phyloP scores from a whole-genome alignment of 2,113 vertebrate genomes.

The Cnemophilus loriae region DNA sequence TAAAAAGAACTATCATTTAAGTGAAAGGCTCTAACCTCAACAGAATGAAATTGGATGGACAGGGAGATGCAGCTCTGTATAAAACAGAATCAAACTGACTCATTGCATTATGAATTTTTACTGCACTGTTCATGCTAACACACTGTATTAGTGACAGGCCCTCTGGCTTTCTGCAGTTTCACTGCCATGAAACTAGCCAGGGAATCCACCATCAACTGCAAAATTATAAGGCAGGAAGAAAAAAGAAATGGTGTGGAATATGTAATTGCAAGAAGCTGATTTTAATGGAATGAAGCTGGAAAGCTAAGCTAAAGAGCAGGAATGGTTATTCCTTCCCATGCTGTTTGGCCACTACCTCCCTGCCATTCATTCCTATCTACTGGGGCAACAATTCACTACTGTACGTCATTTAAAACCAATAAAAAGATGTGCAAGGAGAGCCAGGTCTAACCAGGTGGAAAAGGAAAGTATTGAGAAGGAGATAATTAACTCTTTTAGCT shows the following conservation, averaged over 20 bases:
- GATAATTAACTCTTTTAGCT: conserved; percentile 55
- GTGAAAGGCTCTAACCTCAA: conserved; percentile 58
- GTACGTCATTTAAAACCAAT: conserved; percentile 31
- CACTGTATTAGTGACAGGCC: conserved; percentile 52
- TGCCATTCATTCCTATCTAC: neutral
- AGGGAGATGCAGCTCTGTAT: conserved; percentile 44
- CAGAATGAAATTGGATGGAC: conserved; percentile 60
- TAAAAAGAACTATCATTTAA: conserved; percentile 69
- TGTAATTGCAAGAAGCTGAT: neutral
- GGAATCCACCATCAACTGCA: conserved; percentile 17
- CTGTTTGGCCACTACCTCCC: neutral
- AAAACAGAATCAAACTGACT: conserved; percentile 68
- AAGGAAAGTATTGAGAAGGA: conserved; percentile 2
- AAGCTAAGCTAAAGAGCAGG: neutral
- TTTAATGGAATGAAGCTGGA: conserved; percentile 13
- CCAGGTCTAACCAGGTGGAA: conserved; percentile 15
- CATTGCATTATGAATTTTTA: conserved; percentile 64
- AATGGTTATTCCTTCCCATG: neutral
- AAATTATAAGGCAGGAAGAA: neutral
- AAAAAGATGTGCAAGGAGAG: conserved; percentile 12
- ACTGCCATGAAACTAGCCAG: conserved; percentile 24
- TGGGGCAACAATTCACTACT: conserved; percentile 8
- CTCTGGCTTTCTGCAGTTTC: conserved; percentile 59
- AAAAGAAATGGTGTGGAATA: neutral
- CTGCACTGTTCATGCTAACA: conserved; percentile 36